These are phyloP conservation scores for Quadriops clusia DNA, from an alignment of 2,888 invertebrate genomes.

Conservation along the genomic window DNA sequence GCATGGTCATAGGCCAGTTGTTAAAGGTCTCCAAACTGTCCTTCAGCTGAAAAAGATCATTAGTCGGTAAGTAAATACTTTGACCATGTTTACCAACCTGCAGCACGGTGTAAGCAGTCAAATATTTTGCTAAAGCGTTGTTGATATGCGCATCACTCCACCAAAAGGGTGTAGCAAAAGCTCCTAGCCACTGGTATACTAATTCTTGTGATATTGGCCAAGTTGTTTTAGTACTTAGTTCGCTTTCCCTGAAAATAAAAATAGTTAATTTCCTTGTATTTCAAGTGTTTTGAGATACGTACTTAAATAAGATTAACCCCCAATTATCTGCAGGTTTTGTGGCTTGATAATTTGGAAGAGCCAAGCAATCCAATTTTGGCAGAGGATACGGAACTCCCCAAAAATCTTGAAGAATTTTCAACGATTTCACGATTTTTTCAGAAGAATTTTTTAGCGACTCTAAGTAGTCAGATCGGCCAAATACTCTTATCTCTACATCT, in stretches of 20 bases:
- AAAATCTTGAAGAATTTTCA: constrained; percentile 48
- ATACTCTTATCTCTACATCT: constrained; percentile 44
- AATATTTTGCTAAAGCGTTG: constrained; percentile 63
- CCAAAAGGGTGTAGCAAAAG: constrained; percentile 62
- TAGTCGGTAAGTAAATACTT: neutral
- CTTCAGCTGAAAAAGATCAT: constrained; percentile 42
- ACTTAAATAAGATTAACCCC: constrained; percentile 72
- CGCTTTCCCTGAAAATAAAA: constrained; percentile 52
- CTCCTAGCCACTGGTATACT: constrained; percentile 71
- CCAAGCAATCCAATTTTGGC: constrained; percentile 57
- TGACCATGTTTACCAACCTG: constrained; percentile 39
- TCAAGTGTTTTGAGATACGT: constrained; percentile 18
- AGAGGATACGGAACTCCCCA: constrained; percentile 56
- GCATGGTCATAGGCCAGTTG: constrained; percentile 68
- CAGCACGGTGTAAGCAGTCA: constrained; percentile 60
- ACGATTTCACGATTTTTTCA: constrained; percentile 45
- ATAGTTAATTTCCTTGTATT: constrained; percentile 4
- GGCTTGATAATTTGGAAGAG: constrained; percentile 58
- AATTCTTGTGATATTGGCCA: constrained; percentile 60
- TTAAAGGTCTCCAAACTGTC: constrained; percentile 62
- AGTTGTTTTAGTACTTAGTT: constrained; percentile 51
- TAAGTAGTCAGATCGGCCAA: constrained; percentile 52
- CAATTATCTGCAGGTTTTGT: constrained; percentile 66
- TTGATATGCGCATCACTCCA: constrained; percentile 68
- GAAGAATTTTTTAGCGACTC: constrained; percentile 46